These are phyloP conservation scores for Drosophila parabipectinata DNA, from an alignment of 1,140 invertebrate species.

Conservation along the genomic window DNA sequence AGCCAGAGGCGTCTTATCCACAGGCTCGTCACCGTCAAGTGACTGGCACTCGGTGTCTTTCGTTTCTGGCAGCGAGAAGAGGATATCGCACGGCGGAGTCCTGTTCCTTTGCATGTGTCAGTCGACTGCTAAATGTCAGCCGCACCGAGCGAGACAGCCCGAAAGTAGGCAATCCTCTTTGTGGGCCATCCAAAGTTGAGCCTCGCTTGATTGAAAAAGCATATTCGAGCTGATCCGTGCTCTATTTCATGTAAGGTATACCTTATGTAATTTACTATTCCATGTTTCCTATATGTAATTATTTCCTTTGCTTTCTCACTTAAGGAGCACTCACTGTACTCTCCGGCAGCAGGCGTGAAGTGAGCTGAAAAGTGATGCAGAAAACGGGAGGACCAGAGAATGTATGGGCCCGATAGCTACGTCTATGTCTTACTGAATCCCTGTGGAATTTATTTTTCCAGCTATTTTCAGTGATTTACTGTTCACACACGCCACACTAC, in stretches of 20 bases:
- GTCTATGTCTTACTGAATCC: conserved; percentile 39
- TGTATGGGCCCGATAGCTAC: conserved; percentile 9
- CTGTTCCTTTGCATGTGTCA: conserved; percentile 39
- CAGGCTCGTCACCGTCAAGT: conserved; percentile 58
- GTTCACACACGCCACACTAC: conserved; percentile 13
- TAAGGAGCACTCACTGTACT: not conserved
- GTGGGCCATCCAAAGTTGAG: not conserved
- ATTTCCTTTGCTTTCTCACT: not conserved
- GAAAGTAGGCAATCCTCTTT: conserved; percentile 37
- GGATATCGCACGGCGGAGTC: conserved; percentile 33
- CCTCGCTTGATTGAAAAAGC: not conserved
- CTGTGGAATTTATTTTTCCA: conserved; percentile 42
- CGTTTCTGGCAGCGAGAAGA: conserved; percentile 28
- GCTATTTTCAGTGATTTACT: conserved; percentile 50
- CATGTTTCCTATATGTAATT: too few species aligned
- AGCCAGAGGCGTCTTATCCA: conserved; percentile 36
- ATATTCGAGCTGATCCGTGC: too few species aligned
- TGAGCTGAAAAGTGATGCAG: conserved; percentile 12
- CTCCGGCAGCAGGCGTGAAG: not conserved
- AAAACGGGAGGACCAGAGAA: not conserved
- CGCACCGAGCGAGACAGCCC: conserved; percentile 25
- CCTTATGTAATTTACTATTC: too few species aligned
- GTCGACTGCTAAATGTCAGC: conserved; percentile 63
- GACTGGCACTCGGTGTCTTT: conserved; percentile 35
- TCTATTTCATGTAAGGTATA: too few species aligned